Conservation (phyloP, 1,140 invertebrate species). For the Zophobas atratus region DNA sequence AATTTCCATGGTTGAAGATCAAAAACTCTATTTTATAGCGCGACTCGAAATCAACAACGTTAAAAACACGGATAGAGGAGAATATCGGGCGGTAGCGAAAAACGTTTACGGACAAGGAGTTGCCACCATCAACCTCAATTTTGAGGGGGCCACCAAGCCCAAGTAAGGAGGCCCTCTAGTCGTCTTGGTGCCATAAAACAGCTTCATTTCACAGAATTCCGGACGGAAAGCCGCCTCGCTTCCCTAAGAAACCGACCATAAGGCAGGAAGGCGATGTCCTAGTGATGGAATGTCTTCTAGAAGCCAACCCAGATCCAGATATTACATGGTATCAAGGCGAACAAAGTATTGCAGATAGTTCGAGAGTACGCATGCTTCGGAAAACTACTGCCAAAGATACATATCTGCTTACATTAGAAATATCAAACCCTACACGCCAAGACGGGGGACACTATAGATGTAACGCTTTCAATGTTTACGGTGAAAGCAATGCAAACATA, state of each 20-base stretch:
- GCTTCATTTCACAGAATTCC: slow-evolving; percentile 81
- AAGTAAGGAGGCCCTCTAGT: slow-evolving; percentile 77
- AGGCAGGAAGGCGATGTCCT: slow-evolving; percentile 94
- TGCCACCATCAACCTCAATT: slow-evolving; percentile 96
- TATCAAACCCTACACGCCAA: slow-evolving; percentile 92
- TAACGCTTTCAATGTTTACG: slow-evolving; percentile 98
- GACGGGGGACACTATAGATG: slow-evolving; percentile 99
- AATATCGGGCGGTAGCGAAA: slow-evolving; percentile 93
- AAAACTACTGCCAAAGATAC: slow-evolving; percentile 90
- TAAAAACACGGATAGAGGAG: slow-evolving; percentile 88
- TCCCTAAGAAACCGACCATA: slow-evolving; percentile 98
- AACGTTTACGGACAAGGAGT: slow-evolving; percentile 94
- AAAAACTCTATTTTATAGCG: slow-evolving; percentile 91
- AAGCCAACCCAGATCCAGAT: slow-evolving; percentile 95
- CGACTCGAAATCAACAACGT: slow-evolving; percentile 88
- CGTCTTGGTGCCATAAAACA: slow-evolving; percentile 31
- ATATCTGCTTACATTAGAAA: slow-evolving; percentile 92
- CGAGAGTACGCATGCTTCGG: slow-evolving; percentile 88
- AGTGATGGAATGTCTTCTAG: slow-evolving; percentile 96
- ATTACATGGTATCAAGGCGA: slow-evolving; percentile 96
- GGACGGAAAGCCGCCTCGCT: slow-evolving; percentile 94
- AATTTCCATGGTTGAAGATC: slow-evolving; percentile 86
- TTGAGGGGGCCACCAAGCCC: slow-evolving; percentile 89
- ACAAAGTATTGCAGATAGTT: slow-evolving; percentile 84
- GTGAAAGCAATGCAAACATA: slow-evolving; percentile 99